Evolutionary conservation across 2,113 vertebrate species (phyloP).

Genomic region (Antechinus stuartii): DNA sequence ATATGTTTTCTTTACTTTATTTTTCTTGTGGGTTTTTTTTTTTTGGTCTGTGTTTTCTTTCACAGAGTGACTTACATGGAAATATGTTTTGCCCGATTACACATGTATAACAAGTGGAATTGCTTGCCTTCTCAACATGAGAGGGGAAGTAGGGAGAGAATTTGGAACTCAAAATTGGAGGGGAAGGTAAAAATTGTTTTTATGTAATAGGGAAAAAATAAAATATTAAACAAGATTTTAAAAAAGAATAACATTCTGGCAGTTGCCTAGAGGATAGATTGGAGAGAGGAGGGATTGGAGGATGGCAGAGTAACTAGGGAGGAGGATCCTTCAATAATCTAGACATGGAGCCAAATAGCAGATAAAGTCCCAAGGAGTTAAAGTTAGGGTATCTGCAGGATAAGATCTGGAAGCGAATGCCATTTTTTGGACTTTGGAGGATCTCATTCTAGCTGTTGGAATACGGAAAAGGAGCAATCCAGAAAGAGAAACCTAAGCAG

Average conservation of each 20-base stretch:
- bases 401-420: neutral
- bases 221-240: too few relatives aligned
- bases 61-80: too few relatives aligned
- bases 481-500: neutral
- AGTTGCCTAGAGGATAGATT: neutral
- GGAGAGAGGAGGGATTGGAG: neutral
- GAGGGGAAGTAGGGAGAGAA: too few relatives aligned
- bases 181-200: too few relatives aligned
- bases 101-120: too few relatives aligned
- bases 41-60: too few relatives aligned
- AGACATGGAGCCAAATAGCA: neutral
- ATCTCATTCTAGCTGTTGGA: neutral
- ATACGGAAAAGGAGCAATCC: neutral
- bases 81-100: too few relatives aligned
- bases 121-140: too few relatives aligned
- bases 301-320: neutral
- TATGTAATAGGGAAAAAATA: too few relatives aligned
- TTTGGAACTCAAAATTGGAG: too few relatives aligned
- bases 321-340: neutral
- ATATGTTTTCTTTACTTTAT: too few relatives aligned
- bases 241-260: neutral
- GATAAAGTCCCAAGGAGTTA: neutral
- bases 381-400: neutral
- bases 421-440: conserved; percentile 1
- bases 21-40: too few relatives aligned